Percentiles rank a stretch among this genome's conserved stretches.
phyloP scores from a whole-genome alignment of 2,113 vertebrate genomes.

The Donacobius atricapilla region DNA sequence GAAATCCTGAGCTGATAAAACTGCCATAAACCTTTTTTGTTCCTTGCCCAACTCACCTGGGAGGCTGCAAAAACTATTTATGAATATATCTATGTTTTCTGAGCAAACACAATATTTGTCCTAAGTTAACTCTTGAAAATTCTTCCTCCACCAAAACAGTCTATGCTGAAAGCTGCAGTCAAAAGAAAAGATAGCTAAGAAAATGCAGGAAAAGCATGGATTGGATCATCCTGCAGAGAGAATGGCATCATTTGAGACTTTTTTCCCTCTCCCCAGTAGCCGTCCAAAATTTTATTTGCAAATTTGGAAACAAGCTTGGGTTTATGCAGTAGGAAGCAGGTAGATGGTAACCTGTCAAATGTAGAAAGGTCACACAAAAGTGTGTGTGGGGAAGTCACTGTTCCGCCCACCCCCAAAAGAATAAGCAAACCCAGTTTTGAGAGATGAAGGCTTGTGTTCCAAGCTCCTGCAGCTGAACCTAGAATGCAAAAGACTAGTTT shows the following conservation, averaged over 20 bases:
- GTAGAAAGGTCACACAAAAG: neutral
- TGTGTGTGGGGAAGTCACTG: neutral
- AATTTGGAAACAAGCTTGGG: neutral
- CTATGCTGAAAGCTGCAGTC: neutral
- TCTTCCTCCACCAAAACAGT: neutral
- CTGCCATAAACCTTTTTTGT: neutral
- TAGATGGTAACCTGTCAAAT: neutral
- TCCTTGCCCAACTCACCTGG: neutral
- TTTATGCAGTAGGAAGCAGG: neutral
- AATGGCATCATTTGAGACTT: neutral
- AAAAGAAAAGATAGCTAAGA: neutral
- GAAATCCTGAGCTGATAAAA: neutral
- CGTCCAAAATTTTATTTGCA: neutral
- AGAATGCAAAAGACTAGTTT: neutral
- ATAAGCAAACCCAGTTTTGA: neutral
- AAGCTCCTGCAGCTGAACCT: neutral
- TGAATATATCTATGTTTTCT: neutral
- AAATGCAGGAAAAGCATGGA: neutral
- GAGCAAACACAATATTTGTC: neutral
- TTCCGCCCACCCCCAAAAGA: neutral
- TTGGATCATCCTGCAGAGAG: neutral
- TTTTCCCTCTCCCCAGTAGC: neutral
- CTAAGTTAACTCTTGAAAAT: neutral
- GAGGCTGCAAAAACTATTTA: neutral
- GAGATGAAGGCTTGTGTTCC: neutral